Base-by-base conservation (phyloP, 2,888 invertebrate species). In the Sthenelais limicola region DNA sequence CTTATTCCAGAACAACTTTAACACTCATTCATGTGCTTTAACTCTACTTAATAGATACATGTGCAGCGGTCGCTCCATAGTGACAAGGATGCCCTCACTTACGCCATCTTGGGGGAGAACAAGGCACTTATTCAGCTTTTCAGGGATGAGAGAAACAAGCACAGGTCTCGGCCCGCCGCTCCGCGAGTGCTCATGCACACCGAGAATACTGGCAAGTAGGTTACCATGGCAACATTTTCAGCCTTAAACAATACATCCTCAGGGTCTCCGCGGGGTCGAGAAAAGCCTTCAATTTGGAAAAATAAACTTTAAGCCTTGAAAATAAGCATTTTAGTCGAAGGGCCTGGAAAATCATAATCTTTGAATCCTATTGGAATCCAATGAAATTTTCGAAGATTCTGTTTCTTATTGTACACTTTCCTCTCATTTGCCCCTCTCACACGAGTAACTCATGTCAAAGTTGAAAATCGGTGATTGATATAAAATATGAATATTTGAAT, bases 121-220 rank as follows among this genome's bases (percentile, higher is more conserved):
- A 26, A 38, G 33, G 83, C 86, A 66, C 81, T 85, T 32, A 80
- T 88, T 15, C 80, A 80, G 67, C 67, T 83, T 15, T 73, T 88
- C 54, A 70, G 76, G 15, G 77, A 79, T 4, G 84, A 84, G 66
- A 76, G 33, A 24, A 68, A 56, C 26, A 73, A 78, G 21, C 73
- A 79, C 69, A 77, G 54, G 62, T 76, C 38, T 28, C 76, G 76
- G 7, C 62, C 48, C 3, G 18, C 47, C 18, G 7, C 30, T 24
- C 35, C 76, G 3, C 28, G 7, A 26, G 71, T 62, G 32, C 28
- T 74, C 32, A 68, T 76, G 66, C 15, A 12, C 2, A 18, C 24
- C 12, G 35, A 58, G 56, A 67, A 56, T 5, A 74, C 74, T 24
- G 76, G 76, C 30, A 71, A 33, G 76, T 73, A 56, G 21, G 69